Percentiles rank a stretch among this genome's conserved stretches.
phyloP scores from a whole-genome alignment of 2,113 vertebrate genomes.

The Recurvirostra avosetta region DNA sequence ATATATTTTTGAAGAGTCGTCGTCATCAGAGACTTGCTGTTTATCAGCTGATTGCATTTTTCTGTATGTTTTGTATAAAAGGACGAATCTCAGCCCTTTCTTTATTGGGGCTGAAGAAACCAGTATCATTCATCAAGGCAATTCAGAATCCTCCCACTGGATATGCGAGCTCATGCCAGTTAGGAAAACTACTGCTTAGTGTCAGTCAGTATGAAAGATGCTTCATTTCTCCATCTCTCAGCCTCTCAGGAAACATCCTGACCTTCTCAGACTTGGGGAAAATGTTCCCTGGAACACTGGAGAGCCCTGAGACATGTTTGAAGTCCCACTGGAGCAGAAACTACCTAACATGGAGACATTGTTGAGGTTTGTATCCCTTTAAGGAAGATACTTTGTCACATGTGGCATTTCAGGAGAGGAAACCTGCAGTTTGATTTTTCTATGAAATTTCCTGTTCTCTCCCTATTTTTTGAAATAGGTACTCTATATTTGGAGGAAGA shows the following conservation, averaged over 20 bases:
- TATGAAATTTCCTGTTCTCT: not conserved
- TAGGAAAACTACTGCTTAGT: not conserved
- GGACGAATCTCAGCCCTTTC: not conserved
- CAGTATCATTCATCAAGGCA: not conserved
- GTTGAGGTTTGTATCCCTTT: not conserved
- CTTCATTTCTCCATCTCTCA: not conserved
- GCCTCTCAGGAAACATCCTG: not conserved
- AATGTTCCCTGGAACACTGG: not conserved
- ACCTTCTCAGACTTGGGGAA: not conserved
- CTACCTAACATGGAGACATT: not conserved
- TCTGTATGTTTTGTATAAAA: not conserved
- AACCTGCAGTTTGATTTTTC: not conserved
- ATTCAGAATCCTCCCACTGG: not conserved
- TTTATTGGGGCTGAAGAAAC: not conserved
- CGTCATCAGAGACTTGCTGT: not conserved
- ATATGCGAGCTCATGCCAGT: not conserved
- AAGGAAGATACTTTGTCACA: not conserved
- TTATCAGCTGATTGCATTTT: not conserved
- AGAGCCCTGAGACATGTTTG: not conserved
- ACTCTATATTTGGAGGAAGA: not conserved
- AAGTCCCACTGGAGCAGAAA: not conserved
- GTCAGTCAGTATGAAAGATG: not conserved
- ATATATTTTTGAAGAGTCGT: not conserved
- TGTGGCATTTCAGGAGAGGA: not conserved
- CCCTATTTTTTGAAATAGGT: not conserved